Base-by-base conservation (phyloP, 2,888 invertebrate species). In the Lamproptera curius region DNA sequence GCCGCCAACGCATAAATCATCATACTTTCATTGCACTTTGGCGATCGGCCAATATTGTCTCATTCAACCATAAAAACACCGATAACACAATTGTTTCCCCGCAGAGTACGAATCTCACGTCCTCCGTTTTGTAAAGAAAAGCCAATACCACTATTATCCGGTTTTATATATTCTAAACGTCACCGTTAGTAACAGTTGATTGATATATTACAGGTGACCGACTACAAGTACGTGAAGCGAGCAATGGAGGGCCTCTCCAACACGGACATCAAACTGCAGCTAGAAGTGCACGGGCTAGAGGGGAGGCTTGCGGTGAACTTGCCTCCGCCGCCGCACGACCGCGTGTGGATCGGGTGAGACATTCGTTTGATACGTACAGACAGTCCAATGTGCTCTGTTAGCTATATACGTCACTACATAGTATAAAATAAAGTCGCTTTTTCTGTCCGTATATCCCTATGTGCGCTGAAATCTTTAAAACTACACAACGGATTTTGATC, bases 181-280 rank as follows among this genome's bases (percentile, higher is more conserved):
- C 5, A 6, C 4, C 23, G 8, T 23, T 23, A 6, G 8, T 6
- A 6, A 8, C 8, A 8, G 8, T 6, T 6, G 9, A 35, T 41
- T 34, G 14, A 26, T 48, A 11, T 38, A 16, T 31, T 16, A 0
- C 63, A 94, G 89, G 96, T 96, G 16, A 93, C 96, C 0, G 97
- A 97, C 68, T 91, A 94, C 69, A 94, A 94, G 60, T 95, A 94
- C 71, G 92, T 97, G 52, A 94, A 95, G 67, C 92, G 93, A 58
- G 95, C 96, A 0, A 95, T 97, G 93, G 95, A 96, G 76, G 96
- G 93, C 4, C 92, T 97, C 2, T 96, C 96, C 1, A 96, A 96
- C 67, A 97, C 96, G 0, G 94, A 95, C 55, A 91, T 97, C 46
- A 91, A 94, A 57, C 87, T 97, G 54, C 93, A 93, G 61, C 93